phyloP scores from a whole-genome alignment of 2,888 invertebrate genomes.

The Drosophila falleni region DNA sequence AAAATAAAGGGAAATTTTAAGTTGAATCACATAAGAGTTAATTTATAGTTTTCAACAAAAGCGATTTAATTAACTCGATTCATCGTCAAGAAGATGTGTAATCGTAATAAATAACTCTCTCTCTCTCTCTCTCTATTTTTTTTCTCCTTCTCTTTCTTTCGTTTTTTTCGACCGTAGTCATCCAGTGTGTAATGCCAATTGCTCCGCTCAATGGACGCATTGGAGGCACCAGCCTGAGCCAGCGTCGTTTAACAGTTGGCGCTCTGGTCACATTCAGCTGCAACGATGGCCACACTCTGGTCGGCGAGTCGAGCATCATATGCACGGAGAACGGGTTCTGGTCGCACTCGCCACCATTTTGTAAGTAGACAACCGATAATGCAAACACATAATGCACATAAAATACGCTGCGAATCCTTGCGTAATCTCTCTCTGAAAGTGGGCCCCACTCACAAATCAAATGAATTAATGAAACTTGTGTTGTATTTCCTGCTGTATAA shows the following conservation, averaged over 20 bases:
- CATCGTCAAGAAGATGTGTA: too few species aligned
- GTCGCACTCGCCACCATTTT: slow-evolving; percentile 94
- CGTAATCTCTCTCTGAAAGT: slow-evolving; percentile 62
- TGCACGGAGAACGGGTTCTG: slow-evolving; percentile 95
- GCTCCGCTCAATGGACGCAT: slow-evolving; percentile 90
- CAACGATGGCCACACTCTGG: slow-evolving; percentile 87
- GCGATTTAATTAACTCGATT: too few species aligned
- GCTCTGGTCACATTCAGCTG: slow-evolving; percentile 93
- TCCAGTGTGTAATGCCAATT: slow-evolving; percentile 92
- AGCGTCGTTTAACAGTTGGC: slow-evolving; percentile 91
- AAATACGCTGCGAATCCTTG: slow-evolving; percentile 60
- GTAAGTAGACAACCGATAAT: slow-evolving; percentile 86
- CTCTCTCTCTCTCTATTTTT: background rate
- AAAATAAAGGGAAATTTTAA: too few species aligned
- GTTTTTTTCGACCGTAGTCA: slow-evolving; percentile 87
- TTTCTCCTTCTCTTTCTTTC: background rate
- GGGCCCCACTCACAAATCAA: slow-evolving; percentile 61
- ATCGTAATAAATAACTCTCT: too few species aligned
- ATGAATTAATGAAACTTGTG: slow-evolving; percentile 76
- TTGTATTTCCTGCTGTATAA: slow-evolving; percentile 73
- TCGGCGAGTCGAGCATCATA: slow-evolving; percentile 92
- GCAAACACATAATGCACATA: slow-evolving; percentile 53
- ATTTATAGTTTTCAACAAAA: too few species aligned
- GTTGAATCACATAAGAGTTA: too few species aligned
- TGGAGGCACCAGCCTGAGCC: slow-evolving; percentile 85